Conservation (phyloP, 2,113 vertebrate genomes). For the Leptosomus discolor region DNA sequence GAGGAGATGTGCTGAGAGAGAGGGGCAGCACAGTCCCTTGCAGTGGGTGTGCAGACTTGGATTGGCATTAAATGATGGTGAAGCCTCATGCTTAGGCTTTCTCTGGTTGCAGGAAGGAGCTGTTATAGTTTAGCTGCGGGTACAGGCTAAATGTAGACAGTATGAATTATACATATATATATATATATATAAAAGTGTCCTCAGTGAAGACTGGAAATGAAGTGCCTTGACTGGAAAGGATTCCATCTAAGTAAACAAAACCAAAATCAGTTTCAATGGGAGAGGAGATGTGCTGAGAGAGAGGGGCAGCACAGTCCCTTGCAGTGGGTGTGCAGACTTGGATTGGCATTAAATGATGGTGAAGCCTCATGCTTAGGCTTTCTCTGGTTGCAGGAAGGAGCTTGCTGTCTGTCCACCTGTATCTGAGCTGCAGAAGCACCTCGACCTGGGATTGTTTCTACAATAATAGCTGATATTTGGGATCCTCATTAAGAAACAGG, state of each 20-base stretch:
- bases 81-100: too few species aligned
- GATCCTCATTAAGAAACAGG: background rate
- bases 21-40: too few species aligned
- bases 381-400: background rate
- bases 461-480: background rate
- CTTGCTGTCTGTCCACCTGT: background rate
- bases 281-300: background rate
- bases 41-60: too few species aligned
- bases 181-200: too few species aligned
- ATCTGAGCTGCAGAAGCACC: background rate
- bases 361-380: background rate
- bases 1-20: too few species aligned
- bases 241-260: background rate
- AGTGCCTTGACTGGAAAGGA: background rate
- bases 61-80: too few species aligned
- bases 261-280: accelerated
- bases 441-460: background rate
- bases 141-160: too few species aligned
- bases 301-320: background rate
- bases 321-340: background rate
- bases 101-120: too few species aligned
- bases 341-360: background rate
- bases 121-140: too few species aligned
- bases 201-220: background rate
- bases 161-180: too few species aligned